Conservation (phyloP, 2,797 vertebrate species). For the Poeciliopsis infans region DNA sequence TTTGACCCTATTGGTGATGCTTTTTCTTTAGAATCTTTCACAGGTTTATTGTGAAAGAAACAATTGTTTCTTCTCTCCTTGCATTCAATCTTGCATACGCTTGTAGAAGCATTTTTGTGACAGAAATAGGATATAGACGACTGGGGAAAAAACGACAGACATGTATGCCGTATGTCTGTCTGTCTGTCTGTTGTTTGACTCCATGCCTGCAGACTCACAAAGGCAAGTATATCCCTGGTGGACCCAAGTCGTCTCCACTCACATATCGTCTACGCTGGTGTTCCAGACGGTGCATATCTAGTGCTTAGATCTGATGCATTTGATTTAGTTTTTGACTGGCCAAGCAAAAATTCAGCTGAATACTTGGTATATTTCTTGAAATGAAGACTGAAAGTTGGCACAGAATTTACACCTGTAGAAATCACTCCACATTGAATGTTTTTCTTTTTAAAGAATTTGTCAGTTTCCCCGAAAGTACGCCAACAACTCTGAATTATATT, state of each 20-base stretch:
- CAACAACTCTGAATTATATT: constrained; percentile 5
- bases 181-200: not conserved
- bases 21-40: not conserved
- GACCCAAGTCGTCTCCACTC: not conserved
- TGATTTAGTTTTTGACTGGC: not conserved
- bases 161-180: not conserved
- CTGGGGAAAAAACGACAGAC: not conserved
- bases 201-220: not conserved
- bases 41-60: not conserved
- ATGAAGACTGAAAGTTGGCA: not conserved
- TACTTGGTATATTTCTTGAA: not conserved
- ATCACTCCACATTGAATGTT: not conserved
- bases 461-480: not conserved
- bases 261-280: not conserved
- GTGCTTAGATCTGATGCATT: not conserved
- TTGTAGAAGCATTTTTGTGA: not conserved
- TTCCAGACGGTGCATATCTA: not conserved
- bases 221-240: not conserved
- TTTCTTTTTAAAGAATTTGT: not conserved
- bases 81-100: not conserved
- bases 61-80: not conserved
- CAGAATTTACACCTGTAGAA: not conserved
- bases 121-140: not conserved
- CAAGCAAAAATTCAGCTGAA: not conserved
- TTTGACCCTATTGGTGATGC: not conserved